Evolutionary conservation across 1,140 invertebrate genomes (phyloP).

Genomic region (Habropoda laboriosa): DNA sequence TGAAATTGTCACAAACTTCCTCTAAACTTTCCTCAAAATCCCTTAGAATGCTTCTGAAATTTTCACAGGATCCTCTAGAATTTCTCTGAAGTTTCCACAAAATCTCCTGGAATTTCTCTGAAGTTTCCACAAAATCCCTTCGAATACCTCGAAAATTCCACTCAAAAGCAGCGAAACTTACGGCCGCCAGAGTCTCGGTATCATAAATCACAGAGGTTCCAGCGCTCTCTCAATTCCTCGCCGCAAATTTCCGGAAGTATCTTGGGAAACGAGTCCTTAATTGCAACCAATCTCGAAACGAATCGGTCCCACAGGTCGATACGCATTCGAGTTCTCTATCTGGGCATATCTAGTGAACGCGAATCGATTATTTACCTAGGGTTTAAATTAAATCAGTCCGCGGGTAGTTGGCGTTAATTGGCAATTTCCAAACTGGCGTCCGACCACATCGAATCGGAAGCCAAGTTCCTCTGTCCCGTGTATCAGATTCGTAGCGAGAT

Average conservation of each 20-base stretch:
- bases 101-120: not conserved
- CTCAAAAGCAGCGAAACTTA: not conserved
- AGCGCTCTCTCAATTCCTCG: not conserved
- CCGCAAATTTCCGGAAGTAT: not conserved
- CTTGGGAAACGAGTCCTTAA: not conserved
- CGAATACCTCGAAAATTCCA: not conserved
- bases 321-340: not conserved
- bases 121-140: not conserved
- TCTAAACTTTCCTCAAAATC: too few species aligned
- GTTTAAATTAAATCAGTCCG: conserved; percentile 24
- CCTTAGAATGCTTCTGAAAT: too few species aligned
- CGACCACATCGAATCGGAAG: not conserved
- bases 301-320: not conserved
- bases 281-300: not conserved
- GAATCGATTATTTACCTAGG: conserved; percentile 7
- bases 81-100: too few species aligned
- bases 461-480: not conserved
- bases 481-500: not conserved
- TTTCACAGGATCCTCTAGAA: too few species aligned
- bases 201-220: not conserved
- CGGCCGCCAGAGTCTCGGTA: not conserved
- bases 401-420: conserved; percentile 21
- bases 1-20: too few species aligned
- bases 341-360: not conserved
- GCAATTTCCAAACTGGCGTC: conserved; percentile 36